Conservation (phyloP, 2,888 invertebrate species). For the Nephrotoma guestfalica region DNA sequence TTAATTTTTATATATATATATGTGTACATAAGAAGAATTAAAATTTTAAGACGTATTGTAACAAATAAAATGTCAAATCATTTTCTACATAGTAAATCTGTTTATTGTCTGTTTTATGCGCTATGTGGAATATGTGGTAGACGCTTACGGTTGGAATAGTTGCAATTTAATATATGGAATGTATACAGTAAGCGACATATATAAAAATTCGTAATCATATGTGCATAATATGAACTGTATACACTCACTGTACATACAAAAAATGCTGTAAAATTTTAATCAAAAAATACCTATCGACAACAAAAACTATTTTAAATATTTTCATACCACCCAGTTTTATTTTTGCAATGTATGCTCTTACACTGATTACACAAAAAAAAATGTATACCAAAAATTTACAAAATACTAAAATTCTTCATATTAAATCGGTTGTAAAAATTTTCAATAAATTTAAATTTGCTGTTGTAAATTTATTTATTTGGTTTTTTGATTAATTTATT, state of each 20-base stretch:
- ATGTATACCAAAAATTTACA: background rate
- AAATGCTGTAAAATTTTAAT: background rate
- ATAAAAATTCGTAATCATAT: background rate
- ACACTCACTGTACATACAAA: background rate
- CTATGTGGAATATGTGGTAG: background rate
- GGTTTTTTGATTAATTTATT: background rate
- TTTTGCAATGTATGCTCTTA: background rate
- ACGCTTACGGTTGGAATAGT: background rate
- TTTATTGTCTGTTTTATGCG: background rate
- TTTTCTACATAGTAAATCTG: background rate
- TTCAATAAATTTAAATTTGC: background rate
- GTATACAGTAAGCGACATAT: background rate
- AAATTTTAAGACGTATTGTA: background rate
- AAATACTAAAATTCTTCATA: background rate
- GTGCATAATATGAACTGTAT: background rate
- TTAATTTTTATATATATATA: background rate
- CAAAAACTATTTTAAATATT: background rate
- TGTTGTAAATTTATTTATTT: background rate
- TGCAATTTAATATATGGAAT: background rate
- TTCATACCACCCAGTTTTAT: background rate
- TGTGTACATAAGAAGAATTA: background rate
- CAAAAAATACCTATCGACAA: background rate
- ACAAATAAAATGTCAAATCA: background rate
- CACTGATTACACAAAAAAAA: background rate
- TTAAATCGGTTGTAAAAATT: background rate